Evolutionary conservation across 2,113 vertebrate species (phyloP).

Genomic region (Nyctibius bracteatus): DNA sequence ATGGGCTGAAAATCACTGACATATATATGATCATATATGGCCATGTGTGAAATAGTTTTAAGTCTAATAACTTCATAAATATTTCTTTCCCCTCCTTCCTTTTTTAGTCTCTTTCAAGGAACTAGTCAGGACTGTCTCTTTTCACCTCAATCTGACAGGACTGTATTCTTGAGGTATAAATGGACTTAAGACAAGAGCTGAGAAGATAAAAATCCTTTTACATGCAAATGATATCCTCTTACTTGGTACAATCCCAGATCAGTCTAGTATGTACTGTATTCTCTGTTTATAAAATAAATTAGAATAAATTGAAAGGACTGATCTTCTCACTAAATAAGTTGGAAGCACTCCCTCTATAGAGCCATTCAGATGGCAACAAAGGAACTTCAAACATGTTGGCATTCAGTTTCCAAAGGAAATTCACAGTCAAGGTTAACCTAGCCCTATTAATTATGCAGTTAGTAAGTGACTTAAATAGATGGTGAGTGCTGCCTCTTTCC

Average conservation of each 20-base stretch:
- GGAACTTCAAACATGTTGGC: not conserved
- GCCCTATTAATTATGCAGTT: not conserved
- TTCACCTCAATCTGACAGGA: not conserved
- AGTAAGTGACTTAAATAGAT: constrained; percentile 13
- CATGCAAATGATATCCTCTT: not conserved
- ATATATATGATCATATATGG: not conserved
- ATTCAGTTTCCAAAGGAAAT: constrained; percentile 3
- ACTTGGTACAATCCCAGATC: not conserved
- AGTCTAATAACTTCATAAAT: not conserved
- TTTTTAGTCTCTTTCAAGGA: not conserved
- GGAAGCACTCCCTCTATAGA: not conserved
- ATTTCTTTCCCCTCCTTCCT: not conserved
- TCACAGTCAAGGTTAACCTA: not conserved
- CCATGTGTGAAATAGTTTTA: not conserved
- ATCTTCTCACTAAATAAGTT: not conserved
- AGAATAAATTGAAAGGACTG: not conserved
- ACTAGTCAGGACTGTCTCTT: not conserved
- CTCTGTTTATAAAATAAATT: not conserved
- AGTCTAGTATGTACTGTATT: not conserved
- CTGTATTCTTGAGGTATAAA: not conserved
- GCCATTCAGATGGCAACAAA: not conserved
- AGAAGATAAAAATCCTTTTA: not conserved
- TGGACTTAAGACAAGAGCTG: not conserved
- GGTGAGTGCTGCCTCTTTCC: not conserved
- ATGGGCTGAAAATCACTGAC: not conserved